These are phyloP conservation scores for Aurelia aurita complex sp. Pacific DNA, from an alignment of 30 jellyfish, hydroid and myxozoan species.

Conservation along the genomic window DNA sequence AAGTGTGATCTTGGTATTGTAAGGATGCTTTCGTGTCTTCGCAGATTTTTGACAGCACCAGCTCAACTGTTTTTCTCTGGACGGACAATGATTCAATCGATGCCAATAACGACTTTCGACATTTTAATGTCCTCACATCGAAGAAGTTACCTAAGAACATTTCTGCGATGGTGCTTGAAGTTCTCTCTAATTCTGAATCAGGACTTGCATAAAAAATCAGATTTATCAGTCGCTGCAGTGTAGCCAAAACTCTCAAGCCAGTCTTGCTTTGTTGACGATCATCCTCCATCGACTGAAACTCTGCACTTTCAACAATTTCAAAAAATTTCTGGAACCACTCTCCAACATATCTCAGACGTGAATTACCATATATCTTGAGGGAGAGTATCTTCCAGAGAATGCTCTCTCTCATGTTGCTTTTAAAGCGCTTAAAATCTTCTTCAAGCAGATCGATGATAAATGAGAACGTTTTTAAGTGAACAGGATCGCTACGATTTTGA, in stretches of 20 bases:
- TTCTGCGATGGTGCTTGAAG: constrained; percentile 28
- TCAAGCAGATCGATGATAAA: constrained; percentile 11
- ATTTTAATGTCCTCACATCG: constrained; percentile 13
- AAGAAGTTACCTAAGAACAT: constrained; percentile 21
- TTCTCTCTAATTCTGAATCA: constrained; percentile 2
- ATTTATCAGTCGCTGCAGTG: constrained; percentile 32
- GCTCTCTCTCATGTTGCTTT: constrained; percentile 7
- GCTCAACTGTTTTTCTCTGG: constrained; percentile 36
- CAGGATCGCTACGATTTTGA: background rate
- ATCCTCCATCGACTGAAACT: background rate
- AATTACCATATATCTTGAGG: constrained; percentile 33
- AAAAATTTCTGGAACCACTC: constrained; percentile 21
- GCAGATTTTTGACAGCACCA: constrained; percentile 29
- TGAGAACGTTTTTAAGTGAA: background rate
- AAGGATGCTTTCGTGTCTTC: constrained; percentile 17
- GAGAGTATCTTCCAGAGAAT: constrained; percentile 35
- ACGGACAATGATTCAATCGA: constrained; percentile 30
- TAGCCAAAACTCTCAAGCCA: background rate
- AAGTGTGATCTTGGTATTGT: background rate
- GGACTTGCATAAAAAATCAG: constrained; percentile 15
- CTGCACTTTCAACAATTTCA: background rate
- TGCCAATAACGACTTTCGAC: constrained; percentile 38
- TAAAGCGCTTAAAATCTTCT: constrained; percentile 34
- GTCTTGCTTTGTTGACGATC: background rate
- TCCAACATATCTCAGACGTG: constrained; percentile 15